Evolutionary conservation across 2,888 invertebrate species (phyloP).

Genomic region (Diarsia mendica): DNA sequence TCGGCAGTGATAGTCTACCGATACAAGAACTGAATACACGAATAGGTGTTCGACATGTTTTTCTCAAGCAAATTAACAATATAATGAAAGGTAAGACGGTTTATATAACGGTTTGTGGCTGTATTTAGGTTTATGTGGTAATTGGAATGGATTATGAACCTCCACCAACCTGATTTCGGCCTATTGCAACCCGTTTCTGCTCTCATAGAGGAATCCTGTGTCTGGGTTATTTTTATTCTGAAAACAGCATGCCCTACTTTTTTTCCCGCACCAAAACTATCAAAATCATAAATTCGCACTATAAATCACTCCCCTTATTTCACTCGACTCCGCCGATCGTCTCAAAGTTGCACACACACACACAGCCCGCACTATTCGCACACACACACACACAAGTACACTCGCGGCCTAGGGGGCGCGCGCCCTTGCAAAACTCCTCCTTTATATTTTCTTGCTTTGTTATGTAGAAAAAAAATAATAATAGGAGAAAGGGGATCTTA

Average conservation of each 20-base stretch:
- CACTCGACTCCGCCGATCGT: conserved; percentile 86
- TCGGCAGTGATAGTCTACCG: too few species aligned
- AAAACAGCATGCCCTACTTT: too few species aligned
- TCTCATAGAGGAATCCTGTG: too few species aligned
- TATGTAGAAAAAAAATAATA: conserved; percentile 88
- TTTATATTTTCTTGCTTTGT: conserved; percentile 89
- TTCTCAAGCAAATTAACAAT: too few species aligned
- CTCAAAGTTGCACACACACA: conserved; percentile 83
- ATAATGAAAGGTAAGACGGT: neutral
- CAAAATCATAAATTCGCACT: conserved; percentile 69
- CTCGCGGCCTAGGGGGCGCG: conserved; percentile 77
- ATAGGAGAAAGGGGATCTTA: conserved; percentile 88
- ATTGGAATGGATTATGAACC: too few species aligned
- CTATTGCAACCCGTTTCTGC: too few species aligned
- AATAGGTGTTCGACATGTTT: too few species aligned
- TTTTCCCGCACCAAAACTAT: conserved; percentile 61
- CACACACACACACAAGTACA: conserved; percentile 61
- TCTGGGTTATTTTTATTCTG: too few species aligned
- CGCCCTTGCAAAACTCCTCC: conserved; percentile 88
- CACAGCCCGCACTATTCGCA: conserved; percentile 68
- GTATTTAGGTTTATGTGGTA: neutral
- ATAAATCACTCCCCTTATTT: conserved; percentile 87
- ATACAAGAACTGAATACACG: too few species aligned
- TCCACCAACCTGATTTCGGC: too few species aligned
- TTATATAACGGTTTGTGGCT: neutral